Percentiles rank a stretch among this genome's conserved stretches.
phyloP scores from a whole-genome alignment of 2,113 vertebrate genomes.

The Callipepla californica region DNA sequence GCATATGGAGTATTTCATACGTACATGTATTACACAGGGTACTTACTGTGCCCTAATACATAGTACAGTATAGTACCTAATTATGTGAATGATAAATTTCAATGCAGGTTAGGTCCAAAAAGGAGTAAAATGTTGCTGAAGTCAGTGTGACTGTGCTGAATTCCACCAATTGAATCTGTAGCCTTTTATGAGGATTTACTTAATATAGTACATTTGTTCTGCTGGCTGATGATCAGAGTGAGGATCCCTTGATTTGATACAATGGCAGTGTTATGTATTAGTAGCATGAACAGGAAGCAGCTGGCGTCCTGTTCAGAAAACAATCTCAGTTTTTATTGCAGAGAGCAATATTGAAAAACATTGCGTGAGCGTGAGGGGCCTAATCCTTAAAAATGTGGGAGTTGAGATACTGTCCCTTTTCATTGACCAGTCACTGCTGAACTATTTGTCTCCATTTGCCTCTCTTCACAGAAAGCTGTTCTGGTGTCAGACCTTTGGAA shows the following conservation, averaged over 20 bases:
- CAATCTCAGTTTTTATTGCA: conserved; percentile 55
- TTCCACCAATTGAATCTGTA: neutral
- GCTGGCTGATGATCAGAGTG: conserved; percentile 61
- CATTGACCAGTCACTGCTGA: neutral
- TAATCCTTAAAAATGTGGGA: conserved; percentile 25
- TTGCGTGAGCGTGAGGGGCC: neutral
- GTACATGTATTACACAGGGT: neutral
- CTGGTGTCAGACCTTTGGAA: neutral
- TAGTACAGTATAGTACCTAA: neutral
- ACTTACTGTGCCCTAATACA: neutral
- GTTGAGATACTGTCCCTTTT: conserved; percentile 13
- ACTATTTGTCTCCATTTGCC: neutral
- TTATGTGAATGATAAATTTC: neutral
- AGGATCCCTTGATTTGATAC: conserved; percentile 61
- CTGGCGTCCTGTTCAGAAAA: conserved; percentile 62
- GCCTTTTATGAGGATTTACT: conserved; percentile 50
- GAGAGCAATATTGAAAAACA: conserved; percentile 54
- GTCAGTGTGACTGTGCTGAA: conserved; percentile 16
- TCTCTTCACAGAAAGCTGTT: conserved; percentile 10
- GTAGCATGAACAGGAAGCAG: conserved; percentile 67
- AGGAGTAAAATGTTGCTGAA: conserved; percentile 28
- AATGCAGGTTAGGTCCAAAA: neutral
- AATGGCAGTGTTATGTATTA: conserved; percentile 57
- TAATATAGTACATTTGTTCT: conserved; percentile 59
- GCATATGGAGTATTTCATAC: neutral